Percentiles rank a stretch among this genome's conserved stretches.
These are phyloP conservation scores for Brachionus manjavacas DNA, from an alignment of 1,140 invertebrate genomes.

Conservation along the genomic window DNA sequence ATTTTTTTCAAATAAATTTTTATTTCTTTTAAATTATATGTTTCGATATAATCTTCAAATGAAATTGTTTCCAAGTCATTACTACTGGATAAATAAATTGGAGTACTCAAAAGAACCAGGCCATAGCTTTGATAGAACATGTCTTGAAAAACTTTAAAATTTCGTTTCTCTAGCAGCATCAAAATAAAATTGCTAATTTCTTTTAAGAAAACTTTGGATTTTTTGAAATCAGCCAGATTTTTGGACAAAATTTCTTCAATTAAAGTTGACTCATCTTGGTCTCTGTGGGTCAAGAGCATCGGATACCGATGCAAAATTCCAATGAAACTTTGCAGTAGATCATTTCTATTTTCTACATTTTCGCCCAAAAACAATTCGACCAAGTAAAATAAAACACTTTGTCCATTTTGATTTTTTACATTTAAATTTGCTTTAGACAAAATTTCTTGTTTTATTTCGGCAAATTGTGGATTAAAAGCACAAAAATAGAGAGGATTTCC, in stretches of 20 bases:
- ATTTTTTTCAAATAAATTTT: slow-evolving; percentile 15
- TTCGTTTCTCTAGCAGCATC: not conserved
- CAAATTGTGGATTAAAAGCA: not conserved
- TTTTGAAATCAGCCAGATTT: not conserved
- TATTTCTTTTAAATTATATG: not conserved
- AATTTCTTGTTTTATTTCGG: not conserved
- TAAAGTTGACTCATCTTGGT: not conserved
- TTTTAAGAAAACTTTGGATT: not conserved
- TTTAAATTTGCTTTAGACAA: not conserved
- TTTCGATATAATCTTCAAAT: not conserved
- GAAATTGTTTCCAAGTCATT: not conserved
- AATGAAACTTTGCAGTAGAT: not conserved
- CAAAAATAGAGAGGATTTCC: slow-evolving; percentile 29
- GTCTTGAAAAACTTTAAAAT: slow-evolving; percentile 9
- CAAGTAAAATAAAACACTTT: slow-evolving; percentile 29
- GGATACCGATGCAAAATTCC: not conserved
- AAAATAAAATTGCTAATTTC: slow-evolving; percentile 13
- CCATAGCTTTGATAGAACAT: slow-evolving; percentile 34
- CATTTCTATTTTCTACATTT: not conserved
- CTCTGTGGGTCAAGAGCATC: not conserved
- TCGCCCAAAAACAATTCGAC: not conserved
- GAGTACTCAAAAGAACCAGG: slow-evolving; percentile 13
- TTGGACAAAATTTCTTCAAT: slow-evolving; percentile 3
- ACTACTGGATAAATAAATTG: not conserved
- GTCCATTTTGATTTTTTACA: slow-evolving; percentile 6